phyloP scores from a whole-genome alignment of 1,140 invertebrate species.

The Diorhabda carinulata region DNA sequence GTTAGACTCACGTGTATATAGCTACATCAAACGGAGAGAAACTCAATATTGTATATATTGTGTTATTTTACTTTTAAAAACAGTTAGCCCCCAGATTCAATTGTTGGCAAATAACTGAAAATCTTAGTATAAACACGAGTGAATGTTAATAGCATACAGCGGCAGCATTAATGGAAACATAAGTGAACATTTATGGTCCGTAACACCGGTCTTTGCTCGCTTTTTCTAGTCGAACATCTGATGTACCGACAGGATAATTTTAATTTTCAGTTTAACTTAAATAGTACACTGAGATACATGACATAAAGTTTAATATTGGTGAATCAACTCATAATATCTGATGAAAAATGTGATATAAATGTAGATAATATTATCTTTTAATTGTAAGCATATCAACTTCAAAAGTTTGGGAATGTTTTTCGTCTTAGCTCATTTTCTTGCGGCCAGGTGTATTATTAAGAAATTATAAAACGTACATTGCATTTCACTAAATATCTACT shows the following conservation, averaged over 20 bases:
- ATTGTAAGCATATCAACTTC: too few relatives aligned
- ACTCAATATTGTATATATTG: background rate
- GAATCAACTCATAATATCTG: too few relatives aligned
- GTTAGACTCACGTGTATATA: too few relatives aligned
- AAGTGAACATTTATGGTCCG: constrained; percentile 48
- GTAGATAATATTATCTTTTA: too few relatives aligned
- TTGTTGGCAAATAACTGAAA: constrained; percentile 17
- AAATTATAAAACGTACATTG: too few relatives aligned
- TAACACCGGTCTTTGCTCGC: constrained; percentile 43
- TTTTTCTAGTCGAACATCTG: constrained; percentile 31
- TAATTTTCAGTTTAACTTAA: constrained; percentile 21
- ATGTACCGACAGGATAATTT: constrained; percentile 32
- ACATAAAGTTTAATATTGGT: too few relatives aligned
- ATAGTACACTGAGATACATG: constrained; percentile 1
- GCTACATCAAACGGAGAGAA: too few relatives aligned
- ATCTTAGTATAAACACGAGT: constrained; percentile 22
- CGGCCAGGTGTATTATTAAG: too few relatives aligned
- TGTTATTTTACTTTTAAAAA: background rate
- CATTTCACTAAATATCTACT: too few relatives aligned
- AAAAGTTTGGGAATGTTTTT: too few relatives aligned
- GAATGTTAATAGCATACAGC: constrained; percentile 38
- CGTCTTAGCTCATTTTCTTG: too few relatives aligned
- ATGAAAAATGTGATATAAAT: too few relatives aligned
- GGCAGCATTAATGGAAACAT: constrained; percentile 48
- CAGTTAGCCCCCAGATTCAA: background rate